Percentiles rank a stretch among this genome's conserved stretches.
phyloP scores from a whole-genome alignment of 2,113 vertebrate species.

The Callaeas wilsoni region DNA sequence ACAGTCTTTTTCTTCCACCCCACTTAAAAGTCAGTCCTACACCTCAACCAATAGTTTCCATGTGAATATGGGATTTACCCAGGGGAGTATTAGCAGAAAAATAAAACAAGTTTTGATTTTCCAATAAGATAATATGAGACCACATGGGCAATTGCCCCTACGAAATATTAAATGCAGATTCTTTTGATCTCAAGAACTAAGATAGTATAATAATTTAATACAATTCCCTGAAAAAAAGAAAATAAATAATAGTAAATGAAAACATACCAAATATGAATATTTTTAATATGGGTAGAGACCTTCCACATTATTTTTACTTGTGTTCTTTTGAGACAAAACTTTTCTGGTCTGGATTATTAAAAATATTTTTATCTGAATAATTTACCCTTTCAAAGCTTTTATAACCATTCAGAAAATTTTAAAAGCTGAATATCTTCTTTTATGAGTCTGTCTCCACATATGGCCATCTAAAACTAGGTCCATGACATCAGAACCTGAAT shows the following conservation, averaged over 20 bases:
- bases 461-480: not conserved
- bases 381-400: not conserved
- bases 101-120: constrained; percentile 43
- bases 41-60: constrained; percentile 23
- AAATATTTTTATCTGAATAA: not conserved
- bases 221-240: not conserved
- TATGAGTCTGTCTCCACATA: not conserved
- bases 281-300: not conserved
- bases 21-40: constrained; percentile 14
- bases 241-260: constrained; percentile 38
- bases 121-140: constrained; percentile 30
- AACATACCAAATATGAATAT: not conserved
- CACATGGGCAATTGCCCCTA: not conserved
- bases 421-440: not conserved
- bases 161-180: constrained; percentile 41
- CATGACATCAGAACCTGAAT: not conserved
- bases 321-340: not conserved
- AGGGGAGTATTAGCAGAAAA: not conserved
- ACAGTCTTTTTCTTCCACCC: not conserved
- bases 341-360: not conserved
- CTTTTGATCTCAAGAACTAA: constrained; percentile 23
- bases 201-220: not conserved
- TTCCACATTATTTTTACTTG: not conserved
- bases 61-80: constrained; percentile 33
- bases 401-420: not conserved